Evolutionary conservation across 2,888 invertebrate genomes (phyloP).

Genomic region (Selenia dentaria): DNA sequence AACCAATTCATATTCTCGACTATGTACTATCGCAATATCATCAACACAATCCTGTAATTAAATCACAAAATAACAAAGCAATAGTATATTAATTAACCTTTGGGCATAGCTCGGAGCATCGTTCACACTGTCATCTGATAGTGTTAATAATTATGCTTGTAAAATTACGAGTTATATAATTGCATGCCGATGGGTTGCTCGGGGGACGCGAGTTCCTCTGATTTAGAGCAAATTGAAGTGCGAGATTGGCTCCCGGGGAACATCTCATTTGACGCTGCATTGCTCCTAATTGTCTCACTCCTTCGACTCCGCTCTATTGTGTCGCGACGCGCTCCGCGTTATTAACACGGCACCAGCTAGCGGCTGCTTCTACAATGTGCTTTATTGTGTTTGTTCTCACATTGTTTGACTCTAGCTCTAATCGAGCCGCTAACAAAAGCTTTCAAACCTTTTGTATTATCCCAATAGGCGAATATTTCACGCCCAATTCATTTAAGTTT

Average conservation of each 20-base stretch:
- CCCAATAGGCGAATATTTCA: constrained; percentile 7
- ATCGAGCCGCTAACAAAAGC: constrained; percentile 25
- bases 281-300: constrained; percentile 76
- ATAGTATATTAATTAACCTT: constrained; percentile 44
- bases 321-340: constrained; percentile 43
- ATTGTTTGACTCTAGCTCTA: constrained; percentile 27
- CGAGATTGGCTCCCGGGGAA: constrained; percentile 71
- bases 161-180: constrained; percentile 51
- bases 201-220: constrained; percentile 56
- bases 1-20: constrained; percentile 10
- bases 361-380: constrained; percentile 37
- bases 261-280: constrained; percentile 78
- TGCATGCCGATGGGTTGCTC: constrained; percentile 41
- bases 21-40: constrained; percentile 24
- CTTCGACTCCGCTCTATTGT: constrained; percentile 58
- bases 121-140: constrained; percentile 49
- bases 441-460: constrained; percentile 16
- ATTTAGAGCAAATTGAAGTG: constrained; percentile 80
- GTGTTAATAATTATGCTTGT: constrained; percentile 55
- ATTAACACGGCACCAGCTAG: constrained; percentile 43
- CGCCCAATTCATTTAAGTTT: constrained; percentile 5
- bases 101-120: constrained; percentile 43
- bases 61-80: constrained; percentile 41
- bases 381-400: constrained; percentile 42
- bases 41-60: constrained; percentile 41